Evolutionary conservation across 2,113 vertebrate genomes (phyloP).

Genomic region (Ondatra zibethicus): DNA sequence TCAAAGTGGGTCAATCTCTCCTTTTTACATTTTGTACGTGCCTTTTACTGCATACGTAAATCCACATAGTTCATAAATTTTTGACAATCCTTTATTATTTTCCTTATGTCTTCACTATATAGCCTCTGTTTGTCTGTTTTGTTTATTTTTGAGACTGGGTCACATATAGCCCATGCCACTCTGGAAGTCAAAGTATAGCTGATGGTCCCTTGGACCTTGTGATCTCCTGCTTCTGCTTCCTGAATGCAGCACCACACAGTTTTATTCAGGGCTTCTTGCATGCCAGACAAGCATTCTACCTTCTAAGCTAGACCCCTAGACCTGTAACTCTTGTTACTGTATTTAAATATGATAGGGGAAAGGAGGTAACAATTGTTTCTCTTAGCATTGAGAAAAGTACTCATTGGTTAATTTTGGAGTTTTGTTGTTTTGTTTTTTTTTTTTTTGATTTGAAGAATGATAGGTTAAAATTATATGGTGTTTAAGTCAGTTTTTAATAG

Average conservation of each 20-base stretch:
- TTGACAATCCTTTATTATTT: background rate
- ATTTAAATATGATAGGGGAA: background rate
- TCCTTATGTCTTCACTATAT: background rate
- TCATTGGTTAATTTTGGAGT: background rate
- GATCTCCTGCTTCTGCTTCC: background rate
- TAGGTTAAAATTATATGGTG: slow-evolving; percentile 44
- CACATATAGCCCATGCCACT: no score
- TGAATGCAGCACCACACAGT: no score
- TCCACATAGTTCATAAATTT: background rate
- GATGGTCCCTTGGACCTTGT: background rate
- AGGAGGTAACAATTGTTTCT: background rate
- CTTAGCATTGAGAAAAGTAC: background rate
- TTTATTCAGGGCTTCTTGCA: background rate
- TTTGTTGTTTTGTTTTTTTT: background rate
- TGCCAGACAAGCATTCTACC: background rate
- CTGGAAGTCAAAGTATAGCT: no score
- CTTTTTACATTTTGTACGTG: background rate
- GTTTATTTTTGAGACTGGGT: background rate
- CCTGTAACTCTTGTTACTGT: background rate
- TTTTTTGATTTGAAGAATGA: background rate
- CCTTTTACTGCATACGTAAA: background rate
- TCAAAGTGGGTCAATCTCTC: background rate
- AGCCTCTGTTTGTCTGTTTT: background rate
- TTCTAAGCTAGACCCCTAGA: background rate
- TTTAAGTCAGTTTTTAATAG: background rate